Base-by-base conservation (phyloP, 2,113 vertebrate species). In the Lepisosteus oculatus region DNA sequence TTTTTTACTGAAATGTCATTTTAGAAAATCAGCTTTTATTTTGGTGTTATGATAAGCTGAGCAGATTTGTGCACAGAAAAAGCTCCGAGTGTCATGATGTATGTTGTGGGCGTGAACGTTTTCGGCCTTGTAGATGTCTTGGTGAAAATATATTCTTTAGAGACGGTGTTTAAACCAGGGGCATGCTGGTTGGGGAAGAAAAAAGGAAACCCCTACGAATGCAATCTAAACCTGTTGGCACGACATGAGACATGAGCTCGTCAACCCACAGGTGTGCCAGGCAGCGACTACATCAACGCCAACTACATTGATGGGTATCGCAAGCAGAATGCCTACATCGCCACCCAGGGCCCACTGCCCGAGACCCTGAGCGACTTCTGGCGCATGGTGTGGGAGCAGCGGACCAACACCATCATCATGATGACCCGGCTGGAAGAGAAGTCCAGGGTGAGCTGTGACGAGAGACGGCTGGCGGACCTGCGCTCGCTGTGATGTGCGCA, bases 381-480 rank as follows among this genome's bases (percentile, higher is more conserved):
- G 97, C 92, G 97, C 80, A 96, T 98, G 96, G 94, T 98, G 76
- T 99, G 97, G 97, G 97, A 98, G 41, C 97, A 99, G 85, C 92
- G 95, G 72, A 95, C 94, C 4, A 92, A 89, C 76, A 98, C 95
- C 1, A 92, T 98, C 3, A 89, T 98, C 70, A 99, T 99, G 97
- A 97, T 99, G 96, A 99, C 97, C 4, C 89, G 93, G 59, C 89
- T 99, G 44, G 97, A 99, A 79, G 97, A 99, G 85, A 98, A 97
- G 80, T 96, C 95, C 57, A 89, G 96, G 91, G 97, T 99, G 85
- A 88, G 92, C 13, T 43, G 47, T 9, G 47, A 51, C 3, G 47
- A 9, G 47, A 51, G 9, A 51, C 1, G 29, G 2, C 29, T 29
- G 29, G 29, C 2, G 29, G 29, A 29, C 29, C 29, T 29, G 29